These are phyloP conservation scores for Manduca sexta DNA, from an alignment of 1,140 invertebrate species.

Conservation along the genomic window DNA sequence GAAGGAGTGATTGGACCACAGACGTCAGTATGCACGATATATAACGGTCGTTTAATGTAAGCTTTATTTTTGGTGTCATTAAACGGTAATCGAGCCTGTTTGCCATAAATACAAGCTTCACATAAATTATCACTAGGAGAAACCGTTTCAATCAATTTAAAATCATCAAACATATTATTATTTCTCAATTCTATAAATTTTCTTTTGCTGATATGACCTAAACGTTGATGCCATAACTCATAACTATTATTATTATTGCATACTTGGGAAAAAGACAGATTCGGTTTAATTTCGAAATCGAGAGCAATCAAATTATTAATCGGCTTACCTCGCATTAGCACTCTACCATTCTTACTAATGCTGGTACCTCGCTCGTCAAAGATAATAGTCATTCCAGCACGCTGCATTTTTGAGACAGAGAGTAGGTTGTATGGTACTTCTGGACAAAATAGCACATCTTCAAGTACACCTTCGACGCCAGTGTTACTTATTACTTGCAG, in stretches of 20 bases:
- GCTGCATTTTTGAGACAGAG: slow-evolving; percentile 35
- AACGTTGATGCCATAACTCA: slow-evolving; percentile 45
- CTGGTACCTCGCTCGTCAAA: too few relatives aligned
- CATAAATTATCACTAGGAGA: slow-evolving; percentile 37
- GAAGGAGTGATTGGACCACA: too few relatives aligned
- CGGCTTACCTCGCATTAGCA: slow-evolving; percentile 29
- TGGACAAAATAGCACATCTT: slow-evolving; percentile 25
- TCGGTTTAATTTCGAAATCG: slow-evolving; percentile 9
- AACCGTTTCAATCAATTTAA: slow-evolving; percentile 16
- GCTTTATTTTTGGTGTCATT: slow-evolving; percentile 37
- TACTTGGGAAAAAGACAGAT: slow-evolving; percentile 13
- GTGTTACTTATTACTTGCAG: slow-evolving; percentile 10
- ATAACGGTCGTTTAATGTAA: slow-evolving; percentile 46
- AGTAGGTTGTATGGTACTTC: slow-evolving; percentile 35
- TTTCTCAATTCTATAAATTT: slow-evolving; percentile 43
- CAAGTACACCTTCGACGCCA: slow-evolving; percentile 20
- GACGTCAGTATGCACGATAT: too few relatives aligned
- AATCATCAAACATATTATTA: slow-evolving; percentile 34
- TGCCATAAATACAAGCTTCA: slow-evolving; percentile 64
- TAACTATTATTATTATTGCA: slow-evolving; percentile 25
- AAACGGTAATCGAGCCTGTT: slow-evolving; percentile 58
- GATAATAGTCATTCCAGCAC: slow-evolving; percentile 28
- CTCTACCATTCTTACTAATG: slow-evolving; percentile 24
- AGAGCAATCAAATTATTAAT: slow-evolving; percentile 28
- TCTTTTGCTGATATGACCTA: slow-evolving; percentile 42